Evolutionary conservation across 92 coral and sea anemone species (phyloP), one percentile per base, ranked within the genome.

Genomic region (Metridium senile): DNA sequence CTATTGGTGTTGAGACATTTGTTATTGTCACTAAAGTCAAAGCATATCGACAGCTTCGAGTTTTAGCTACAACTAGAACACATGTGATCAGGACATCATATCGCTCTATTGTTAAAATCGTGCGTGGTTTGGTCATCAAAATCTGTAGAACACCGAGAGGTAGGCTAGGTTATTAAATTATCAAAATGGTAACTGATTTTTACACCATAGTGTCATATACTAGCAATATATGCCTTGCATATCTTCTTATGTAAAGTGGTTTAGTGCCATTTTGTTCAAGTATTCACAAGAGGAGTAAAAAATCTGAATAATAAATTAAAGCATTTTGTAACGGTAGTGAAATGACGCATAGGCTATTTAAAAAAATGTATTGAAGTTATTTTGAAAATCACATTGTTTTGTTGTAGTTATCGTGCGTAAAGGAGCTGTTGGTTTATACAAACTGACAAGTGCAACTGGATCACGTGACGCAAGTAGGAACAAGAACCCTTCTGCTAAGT

Each of bases 401-500:
- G 39, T 63, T 63, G 6, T 31, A 85, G 89, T 81, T 30, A 74
- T 85, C 1, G 62, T 66, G 47, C 72, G 68, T 31, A 79, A 80
- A 57, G 92, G 88, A 31, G 85, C 79, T 1, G 92, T 88, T 19
- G 92, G 82, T 19, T 53, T 88, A n/a, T 88, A 78, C 80, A 81
- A 34, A 73, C 51, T 88, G 11, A 84, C 86, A 30, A 79, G 89
- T 53, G 82, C 81, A 20, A 68, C 86, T 30, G 79, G 84, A 53
- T 62, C 66, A 45, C 83, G 86, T 59, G 90, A 86, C 72, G 4
- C 77, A 52, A 86, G 90, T 45, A 58, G 59, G 18, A 81, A 70
- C 67, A 74, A 21, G 66, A 88, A 84, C 31, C 82, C 92, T 2
- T 62, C 88, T 20, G 92, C 88, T 13, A 72, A 25, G 45, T 79